Base-by-base conservation (phyloP, 1,140 invertebrate genomes). In the Drosophila insularis region DNA sequence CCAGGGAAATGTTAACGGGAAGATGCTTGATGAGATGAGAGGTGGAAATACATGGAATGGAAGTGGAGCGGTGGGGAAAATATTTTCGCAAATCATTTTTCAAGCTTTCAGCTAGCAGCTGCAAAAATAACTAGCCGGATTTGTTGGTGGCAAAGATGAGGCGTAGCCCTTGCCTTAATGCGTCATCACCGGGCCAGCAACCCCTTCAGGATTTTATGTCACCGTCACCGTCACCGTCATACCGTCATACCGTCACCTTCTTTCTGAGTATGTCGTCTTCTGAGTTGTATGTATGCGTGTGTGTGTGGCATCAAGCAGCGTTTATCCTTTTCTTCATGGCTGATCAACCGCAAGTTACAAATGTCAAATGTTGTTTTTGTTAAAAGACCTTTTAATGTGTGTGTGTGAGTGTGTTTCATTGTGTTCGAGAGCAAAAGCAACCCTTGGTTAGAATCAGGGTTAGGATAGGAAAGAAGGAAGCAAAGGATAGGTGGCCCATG, bases 291-390 rank as follows among this genome's bases (percentile, higher is more conserved):
- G 6, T 46, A 5, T 31, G 32, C 4, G 32, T 35, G 32, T 17
- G 14, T 50, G 17, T 37, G 43, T 17, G 40, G 40, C 17, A 21
- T 50, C 17, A 21, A 50, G 43, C 43, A 50, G 43, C 82, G 71
- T 78, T 78, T 82, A 89, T 87, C 76, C 84, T 76, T 82, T 75
- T 75, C 68, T 67, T 73, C 69, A 73, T 89, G 82, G 59, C 84
- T 75, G 84, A 89, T 89, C 84, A 89, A 89, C 80, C 84, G 84
- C 84, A 89, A 89, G 84, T 80, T 89, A 89, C 84, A 89, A 89
- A 89, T 89, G 84, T 84, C 84, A 89, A 89, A 89, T 84, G 70
- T 68, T 74, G 71, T 84, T 80, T 80, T 74, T 89, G 84, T 89
- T 73, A 82, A 80, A 82, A 76, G 76, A 71, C 71, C 76, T 76